phyloP scores from a whole-genome alignment of 2,113 vertebrate genomes.

The Urocolius indicus region DNA sequence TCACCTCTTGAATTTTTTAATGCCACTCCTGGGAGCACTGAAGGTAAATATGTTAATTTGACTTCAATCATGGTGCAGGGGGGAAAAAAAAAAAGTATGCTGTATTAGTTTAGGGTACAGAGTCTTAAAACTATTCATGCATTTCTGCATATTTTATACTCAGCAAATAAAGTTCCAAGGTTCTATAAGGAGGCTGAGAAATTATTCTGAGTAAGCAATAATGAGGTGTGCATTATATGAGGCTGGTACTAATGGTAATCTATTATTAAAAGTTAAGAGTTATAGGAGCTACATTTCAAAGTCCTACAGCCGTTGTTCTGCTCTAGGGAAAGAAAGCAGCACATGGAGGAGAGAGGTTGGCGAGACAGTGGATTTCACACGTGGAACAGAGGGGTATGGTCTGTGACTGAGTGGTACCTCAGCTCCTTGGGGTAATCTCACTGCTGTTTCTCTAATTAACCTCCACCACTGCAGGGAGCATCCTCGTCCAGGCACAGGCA shows the following conservation, averaged over 20 bases:
- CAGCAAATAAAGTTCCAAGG: constrained; percentile 30
- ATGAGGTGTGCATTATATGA: constrained; percentile 68
- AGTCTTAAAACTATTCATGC: constrained; percentile 54
- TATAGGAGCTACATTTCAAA: background rate
- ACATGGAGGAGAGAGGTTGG: background rate
- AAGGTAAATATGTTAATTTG: constrained; percentile 79
- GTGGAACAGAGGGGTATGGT: accelerated
- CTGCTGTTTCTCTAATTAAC: background rate
- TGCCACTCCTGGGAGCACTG: constrained; percentile 67
- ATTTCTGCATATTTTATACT: constrained; percentile 36
- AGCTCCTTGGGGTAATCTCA: background rate
- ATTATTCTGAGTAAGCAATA: constrained; percentile 72
- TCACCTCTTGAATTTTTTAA: constrained; percentile 65
- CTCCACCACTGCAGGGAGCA: background rate
- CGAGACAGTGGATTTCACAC: background rate
- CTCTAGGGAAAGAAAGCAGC: background rate
- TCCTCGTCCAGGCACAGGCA: background rate
- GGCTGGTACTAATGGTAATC: constrained; percentile 65
- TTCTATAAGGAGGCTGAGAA: constrained; percentile 38
- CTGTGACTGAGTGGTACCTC: background rate
- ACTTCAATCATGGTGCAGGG: constrained; percentile 68
- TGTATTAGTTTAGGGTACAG: constrained; percentile 43
- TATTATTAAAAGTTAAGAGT: constrained; percentile 59
- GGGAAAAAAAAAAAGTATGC: background rate
- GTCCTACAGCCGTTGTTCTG: background rate